These are phyloP conservation scores for Hipparchia sbordonii DNA, from an alignment of 2,888 invertebrate genomes.

Conservation along the genomic window DNA sequence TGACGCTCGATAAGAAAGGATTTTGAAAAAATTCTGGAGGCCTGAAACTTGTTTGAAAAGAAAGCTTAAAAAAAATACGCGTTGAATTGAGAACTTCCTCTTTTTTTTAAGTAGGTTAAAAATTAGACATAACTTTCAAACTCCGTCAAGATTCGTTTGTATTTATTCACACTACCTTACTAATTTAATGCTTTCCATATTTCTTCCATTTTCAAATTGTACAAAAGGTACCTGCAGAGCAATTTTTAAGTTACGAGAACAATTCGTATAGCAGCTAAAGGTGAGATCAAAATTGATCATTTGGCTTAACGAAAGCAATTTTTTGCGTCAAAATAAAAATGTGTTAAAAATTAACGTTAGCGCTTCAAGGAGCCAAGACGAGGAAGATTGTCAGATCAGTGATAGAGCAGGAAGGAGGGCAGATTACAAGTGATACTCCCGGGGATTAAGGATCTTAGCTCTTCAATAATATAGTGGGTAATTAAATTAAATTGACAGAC, in stretches of 20 bases:
- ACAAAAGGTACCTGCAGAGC: no score
- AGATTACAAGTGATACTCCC: background rate
- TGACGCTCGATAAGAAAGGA: background rate
- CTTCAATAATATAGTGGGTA: background rate
- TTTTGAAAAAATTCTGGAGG: background rate
- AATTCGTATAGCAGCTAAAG: background rate
- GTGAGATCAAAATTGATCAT: constrained; percentile 5
- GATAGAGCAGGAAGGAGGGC: background rate
- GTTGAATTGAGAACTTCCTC: no score
- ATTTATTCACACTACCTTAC: no score
- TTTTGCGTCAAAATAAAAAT: background rate
- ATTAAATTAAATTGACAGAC: background rate
- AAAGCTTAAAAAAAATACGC: background rate
- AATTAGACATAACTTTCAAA: no score
- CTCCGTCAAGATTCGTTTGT: no score
- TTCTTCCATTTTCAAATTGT: no score
- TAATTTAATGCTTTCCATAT: no score
- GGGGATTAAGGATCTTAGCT: background rate
- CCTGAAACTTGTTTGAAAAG: background rate
- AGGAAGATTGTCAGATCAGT: background rate
- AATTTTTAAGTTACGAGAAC: background rate
- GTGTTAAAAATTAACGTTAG: background rate
- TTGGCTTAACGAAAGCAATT: constrained; percentile 5
- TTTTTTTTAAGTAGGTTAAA: no score
- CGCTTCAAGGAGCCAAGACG: background rate